Evolutionary conservation across 2,113 vertebrate species (phyloP), one percentile per base, ranked within the genome.

Genomic region (Mormyrus lacerda): DNA sequence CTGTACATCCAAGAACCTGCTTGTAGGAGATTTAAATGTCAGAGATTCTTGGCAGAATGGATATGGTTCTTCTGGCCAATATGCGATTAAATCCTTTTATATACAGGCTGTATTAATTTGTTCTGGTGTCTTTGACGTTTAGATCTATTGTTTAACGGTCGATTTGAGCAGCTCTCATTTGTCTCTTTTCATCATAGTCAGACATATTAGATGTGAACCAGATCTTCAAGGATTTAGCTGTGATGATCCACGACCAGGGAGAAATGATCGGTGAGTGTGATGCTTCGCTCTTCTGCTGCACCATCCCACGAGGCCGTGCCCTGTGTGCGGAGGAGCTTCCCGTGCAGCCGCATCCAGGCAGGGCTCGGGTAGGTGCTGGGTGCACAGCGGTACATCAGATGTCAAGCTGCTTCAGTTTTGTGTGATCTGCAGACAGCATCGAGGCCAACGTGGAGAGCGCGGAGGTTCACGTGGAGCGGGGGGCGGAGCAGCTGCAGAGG

Each of bases 201-300:
- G 97, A 98, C 89, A 98, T 98, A 91, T 94, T 97, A 95, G 97
- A 98, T 90, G 97, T 98, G 91, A 98, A 98, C 93, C 97, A 98
- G 94, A 98, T 98, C 94, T 98, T 98, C 94, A 98, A 98, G 94
- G 97, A 98, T 93, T 93, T 98, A 93, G 97, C 97, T 42, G 95
- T 97, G 94, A 98, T 98, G 97, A 98, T 98, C 93, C 97, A 98
- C 76, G 97, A 98, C 92, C 97, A 98, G 92, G 97, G 97, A 90
- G 97, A 98, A 90, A 95, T 98, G 94, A 98, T 98, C 91, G 97
- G 97, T 98, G 93, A 93, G 96, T 94, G 73, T 89, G 15, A n/a
- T 42, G 27, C n/a, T 8, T 53, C 27, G 13, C 58, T 45, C 42
- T 15, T 48, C 5, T 42, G 9, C 1, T 4, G n/a, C 21, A 8